A percentile compares a stretch with the other conserved stretches of the same genome.
These are phyloP conservation scores for Idaea biselata DNA, from an alignment of 2,888 invertebrate species.

Conservation along the genomic window DNA sequence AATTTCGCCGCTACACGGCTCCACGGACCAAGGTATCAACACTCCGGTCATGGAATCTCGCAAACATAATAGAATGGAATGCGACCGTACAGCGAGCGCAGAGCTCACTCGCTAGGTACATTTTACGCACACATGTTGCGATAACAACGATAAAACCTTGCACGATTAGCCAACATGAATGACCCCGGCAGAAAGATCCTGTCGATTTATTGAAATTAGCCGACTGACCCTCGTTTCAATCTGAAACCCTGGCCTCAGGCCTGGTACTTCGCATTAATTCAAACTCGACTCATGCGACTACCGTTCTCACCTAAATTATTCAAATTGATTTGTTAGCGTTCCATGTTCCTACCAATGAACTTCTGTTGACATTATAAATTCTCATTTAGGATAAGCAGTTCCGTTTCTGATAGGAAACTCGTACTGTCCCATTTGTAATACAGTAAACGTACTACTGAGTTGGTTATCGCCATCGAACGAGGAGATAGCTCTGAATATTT, in stretches of 20 bases:
- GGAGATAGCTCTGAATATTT: neutral
- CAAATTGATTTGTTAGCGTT: slow-evolving; percentile 4
- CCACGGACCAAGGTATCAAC: slow-evolving; percentile 47
- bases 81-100: slow-evolving; percentile 41
- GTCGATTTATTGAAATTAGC: slow-evolving; percentile 36
- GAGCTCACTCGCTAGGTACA: slow-evolving; percentile 37
- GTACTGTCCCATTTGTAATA: neutral
- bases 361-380: slow-evolving; percentile 1
- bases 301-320: slow-evolving; percentile 3
- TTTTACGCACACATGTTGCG: slow-evolving; percentile 43
- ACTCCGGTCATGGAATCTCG: slow-evolving; percentile 56
- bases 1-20: slow-evolving; percentile 72
- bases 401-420: neutral
- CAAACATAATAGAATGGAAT: slow-evolving; percentile 72
- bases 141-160: slow-evolving; percentile 73
- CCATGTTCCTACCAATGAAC: neutral
- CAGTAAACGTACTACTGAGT: neutral
- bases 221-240: slow-evolving; percentile 24
- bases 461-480: neutral
- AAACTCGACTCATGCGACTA: neutral
- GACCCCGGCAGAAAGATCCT: slow-evolving; percentile 53
- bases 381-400: neutral
- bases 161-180: slow-evolving; percentile 69
- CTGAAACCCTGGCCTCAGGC: slow-evolving; percentile 17
- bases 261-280: neutral